Evolutionary conservation across 2,888 invertebrate species (phyloP).

Genomic region (Drosophila mulleri): DNA sequence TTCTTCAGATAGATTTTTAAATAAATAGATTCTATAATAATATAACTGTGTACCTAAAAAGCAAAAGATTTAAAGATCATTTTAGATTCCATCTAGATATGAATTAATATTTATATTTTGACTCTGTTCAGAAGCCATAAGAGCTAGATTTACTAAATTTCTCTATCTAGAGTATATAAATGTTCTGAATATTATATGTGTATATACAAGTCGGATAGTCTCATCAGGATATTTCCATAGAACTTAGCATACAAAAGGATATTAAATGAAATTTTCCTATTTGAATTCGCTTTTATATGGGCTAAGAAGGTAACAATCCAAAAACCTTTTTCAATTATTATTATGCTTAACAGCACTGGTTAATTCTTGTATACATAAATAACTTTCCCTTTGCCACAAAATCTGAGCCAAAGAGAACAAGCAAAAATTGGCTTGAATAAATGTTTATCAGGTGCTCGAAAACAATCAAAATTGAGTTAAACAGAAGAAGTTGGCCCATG

Average conservation of each 20-base stretch:
- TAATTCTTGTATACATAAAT: background rate
- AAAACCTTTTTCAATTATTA: background rate
- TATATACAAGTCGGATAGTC: background rate
- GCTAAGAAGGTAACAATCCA: too few species aligned
- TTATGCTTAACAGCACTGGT: background rate
- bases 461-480: background rate
- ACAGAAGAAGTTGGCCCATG: background rate
- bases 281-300: background rate
- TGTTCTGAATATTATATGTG: background rate
- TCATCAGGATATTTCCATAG: background rate
- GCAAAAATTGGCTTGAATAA: background rate
- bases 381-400: constrained; percentile 3
- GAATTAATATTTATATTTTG: too few species aligned
- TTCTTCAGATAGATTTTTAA: background rate
- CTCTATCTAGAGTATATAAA: background rate
- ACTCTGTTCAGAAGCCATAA: background rate
- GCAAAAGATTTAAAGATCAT: too few species aligned
- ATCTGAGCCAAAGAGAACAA: constrained; percentile 1
- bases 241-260: background rate
- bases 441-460: constrained; percentile 3
- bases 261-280: background rate
- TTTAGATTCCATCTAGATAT: too few species aligned
- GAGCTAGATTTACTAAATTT: background rate
- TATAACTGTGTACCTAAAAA: too few species aligned
- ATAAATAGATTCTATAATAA: too few species aligned